Evolutionary conservation across 2,888 invertebrate species (phyloP).

Genomic region (Chydorus sphaericus): DNA sequence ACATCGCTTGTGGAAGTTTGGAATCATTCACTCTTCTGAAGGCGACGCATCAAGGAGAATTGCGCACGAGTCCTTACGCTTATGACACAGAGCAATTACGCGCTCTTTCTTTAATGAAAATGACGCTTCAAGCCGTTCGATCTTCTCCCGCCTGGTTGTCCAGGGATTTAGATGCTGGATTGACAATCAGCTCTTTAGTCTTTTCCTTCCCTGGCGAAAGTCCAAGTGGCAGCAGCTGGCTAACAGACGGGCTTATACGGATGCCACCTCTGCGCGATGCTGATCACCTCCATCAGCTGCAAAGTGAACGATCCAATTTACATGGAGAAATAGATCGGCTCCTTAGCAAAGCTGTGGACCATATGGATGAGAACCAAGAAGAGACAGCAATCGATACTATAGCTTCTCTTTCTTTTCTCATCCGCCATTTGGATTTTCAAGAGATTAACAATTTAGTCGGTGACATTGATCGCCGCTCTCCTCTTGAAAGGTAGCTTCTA

Average conservation of each 20-base stretch:
- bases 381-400: constrained; percentile 7
- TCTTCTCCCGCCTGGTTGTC: background rate
- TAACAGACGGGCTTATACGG: constrained; percentile 2
- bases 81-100: constrained; percentile 10
- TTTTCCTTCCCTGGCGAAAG: constrained; percentile 2
- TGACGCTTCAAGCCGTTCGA: constrained; percentile 9
- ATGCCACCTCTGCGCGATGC: constrained; percentile 3
- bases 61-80: constrained; percentile 11
- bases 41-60: constrained; percentile 11
- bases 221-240: background rate
- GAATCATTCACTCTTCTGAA: constrained; percentile 12
- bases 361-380: background rate
- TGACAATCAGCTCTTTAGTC: constrained; percentile 6
- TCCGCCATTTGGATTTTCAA: background rate
- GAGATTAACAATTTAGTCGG: background rate
- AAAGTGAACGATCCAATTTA: background rate
- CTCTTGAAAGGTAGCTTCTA: background rate
- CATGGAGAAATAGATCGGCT: background rate
- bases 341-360: background rate
- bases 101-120: constrained; percentile 6
- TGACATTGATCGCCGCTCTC: background rate
- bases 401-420: constrained; percentile 2
- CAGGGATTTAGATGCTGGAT: constrained; percentile 6
- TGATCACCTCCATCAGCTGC: background rate
- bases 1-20: constrained; percentile 14